phyloP scores from a whole-genome alignment of 2,888 invertebrate species.

The Anticlea derivata region DNA sequence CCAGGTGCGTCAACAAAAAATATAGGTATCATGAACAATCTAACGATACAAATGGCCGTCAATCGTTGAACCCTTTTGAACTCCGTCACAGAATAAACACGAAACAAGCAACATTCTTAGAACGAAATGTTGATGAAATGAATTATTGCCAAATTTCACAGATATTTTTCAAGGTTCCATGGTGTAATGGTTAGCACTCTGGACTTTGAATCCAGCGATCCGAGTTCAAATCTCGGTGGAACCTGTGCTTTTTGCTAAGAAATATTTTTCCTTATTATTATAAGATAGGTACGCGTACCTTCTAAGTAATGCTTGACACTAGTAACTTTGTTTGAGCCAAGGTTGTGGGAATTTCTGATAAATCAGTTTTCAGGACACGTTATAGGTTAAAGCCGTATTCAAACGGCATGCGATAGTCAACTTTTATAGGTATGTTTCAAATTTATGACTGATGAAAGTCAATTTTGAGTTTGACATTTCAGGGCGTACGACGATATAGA shows the following conservation, averaged over 20 bases:
- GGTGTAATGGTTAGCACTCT: slow-evolving; percentile 91
- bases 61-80: slow-evolving; percentile 15
- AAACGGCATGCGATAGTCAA: no score
- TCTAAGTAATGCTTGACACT: no score
- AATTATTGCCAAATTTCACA: slow-evolving; percentile 24
- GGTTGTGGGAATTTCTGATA: no score
- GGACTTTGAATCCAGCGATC: slow-evolving; percentile 92
- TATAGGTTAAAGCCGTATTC: no score
- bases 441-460: no score
- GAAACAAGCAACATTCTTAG: neutral
- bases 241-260: slow-evolving; percentile 65
- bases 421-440: no score
- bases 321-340: no score
- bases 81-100: neutral
- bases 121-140: neutral
- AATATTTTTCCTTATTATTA: slow-evolving; percentile 1
- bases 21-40: no score
- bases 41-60: neutral
- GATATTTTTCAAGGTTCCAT: slow-evolving; percentile 77
- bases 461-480: no score
- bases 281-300: no score
- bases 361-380: no score
- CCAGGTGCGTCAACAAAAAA: neutral
- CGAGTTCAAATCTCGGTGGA: slow-evolving; percentile 92
- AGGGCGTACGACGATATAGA: no score